These are phyloP conservation scores for Petrosia ficiformis DNA, from an alignment of 37 sponge, comb jelly and placozoan genomes.

Conservation along the genomic window DNA sequence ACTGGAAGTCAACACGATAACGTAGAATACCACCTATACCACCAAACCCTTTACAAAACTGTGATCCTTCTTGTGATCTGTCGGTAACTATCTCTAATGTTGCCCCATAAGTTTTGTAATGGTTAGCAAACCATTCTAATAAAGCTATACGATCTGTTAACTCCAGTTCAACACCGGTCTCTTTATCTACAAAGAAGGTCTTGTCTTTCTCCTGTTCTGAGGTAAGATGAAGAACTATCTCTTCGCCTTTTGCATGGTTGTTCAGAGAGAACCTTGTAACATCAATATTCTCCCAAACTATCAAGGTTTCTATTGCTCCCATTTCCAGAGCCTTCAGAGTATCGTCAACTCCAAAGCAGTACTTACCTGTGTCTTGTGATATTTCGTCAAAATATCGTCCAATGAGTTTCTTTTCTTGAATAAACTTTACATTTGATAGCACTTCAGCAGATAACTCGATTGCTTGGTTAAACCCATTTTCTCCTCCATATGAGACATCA, in stretches of 20 bases:
- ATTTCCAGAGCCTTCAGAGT: slow-evolving; percentile 92
- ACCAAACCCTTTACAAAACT: slow-evolving; percentile 99
- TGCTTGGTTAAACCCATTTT: slow-evolving; percentile 99
- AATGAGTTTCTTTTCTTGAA: slow-evolving; percentile 99
- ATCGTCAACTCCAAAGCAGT: slow-evolving; percentile 95
- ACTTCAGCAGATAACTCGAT: slow-evolving; percentile 96
- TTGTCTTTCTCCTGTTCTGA: slow-evolving; percentile 97
- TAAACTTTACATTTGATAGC: slow-evolving; percentile 96
- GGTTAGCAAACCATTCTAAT: slow-evolving; percentile 98
- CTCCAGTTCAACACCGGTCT: slow-evolving; percentile 93
- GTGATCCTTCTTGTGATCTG: slow-evolving; percentile 98
- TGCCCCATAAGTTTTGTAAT: slow-evolving; percentile 95
- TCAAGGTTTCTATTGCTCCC: slow-evolving; percentile 95
- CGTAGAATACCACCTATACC: slow-evolving; percentile 96
- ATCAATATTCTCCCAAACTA: slow-evolving; percentile 98
- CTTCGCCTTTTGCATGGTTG: slow-evolving; percentile 86
- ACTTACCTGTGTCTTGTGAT: slow-evolving; percentile 98
- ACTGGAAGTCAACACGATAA: slow-evolving; percentile 97
- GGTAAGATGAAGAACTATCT: slow-evolving; percentile 74
- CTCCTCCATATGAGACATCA: slow-evolving; percentile 98
- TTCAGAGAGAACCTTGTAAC: slow-evolving; percentile 80
- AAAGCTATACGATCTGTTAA: slow-evolving; percentile 83
- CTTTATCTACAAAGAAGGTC: slow-evolving; percentile 87
- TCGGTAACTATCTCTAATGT: slow-evolving; percentile 97
- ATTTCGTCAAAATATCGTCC: slow-evolving; percentile 98